phyloP scores from a whole-genome alignment of 2,888 invertebrate species.

The Philonicus albiceps region DNA sequence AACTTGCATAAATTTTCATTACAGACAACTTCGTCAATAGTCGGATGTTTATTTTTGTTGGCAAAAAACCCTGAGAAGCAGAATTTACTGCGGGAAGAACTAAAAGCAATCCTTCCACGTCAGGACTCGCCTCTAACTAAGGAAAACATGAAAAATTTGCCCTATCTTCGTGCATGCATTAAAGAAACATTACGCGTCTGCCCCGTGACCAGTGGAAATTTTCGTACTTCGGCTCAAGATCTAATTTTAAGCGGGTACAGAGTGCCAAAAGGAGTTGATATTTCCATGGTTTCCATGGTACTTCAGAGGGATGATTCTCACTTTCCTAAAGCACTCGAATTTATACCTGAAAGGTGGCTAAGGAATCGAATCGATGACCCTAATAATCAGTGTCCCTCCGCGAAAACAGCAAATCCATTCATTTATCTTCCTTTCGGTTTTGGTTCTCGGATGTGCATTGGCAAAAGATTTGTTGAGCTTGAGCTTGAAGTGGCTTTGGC shows the following conservation, averaged over 20 bases:
- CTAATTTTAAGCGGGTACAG: conserved; percentile 71
- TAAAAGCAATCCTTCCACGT: conserved; percentile 62
- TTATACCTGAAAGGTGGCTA: conserved; percentile 79
- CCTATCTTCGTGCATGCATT: conserved; percentile 76
- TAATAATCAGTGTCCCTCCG: conserved; percentile 36
- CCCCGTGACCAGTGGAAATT: conserved; percentile 69
- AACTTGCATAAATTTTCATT: neutral
- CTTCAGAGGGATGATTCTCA: conserved; percentile 71
- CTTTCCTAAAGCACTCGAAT: conserved; percentile 70
- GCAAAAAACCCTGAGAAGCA: conserved; percentile 72
- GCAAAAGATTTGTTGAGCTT: conserved; percentile 74
- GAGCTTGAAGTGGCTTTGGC: conserved; percentile 67
- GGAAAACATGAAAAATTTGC: conserved; percentile 63
- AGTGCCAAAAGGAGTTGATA: conserved; percentile 72
- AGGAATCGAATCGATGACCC: conserved; percentile 52
- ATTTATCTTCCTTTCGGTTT: conserved; percentile 72
- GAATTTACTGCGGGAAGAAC: conserved; percentile 69
- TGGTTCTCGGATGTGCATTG: conserved; percentile 73
- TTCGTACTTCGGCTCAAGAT: conserved; percentile 66
- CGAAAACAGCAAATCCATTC: conserved; percentile 53
- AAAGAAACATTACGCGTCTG: conserved; percentile 75
- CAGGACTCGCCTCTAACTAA: conserved; percentile 62
- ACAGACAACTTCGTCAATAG: conserved; percentile 63
- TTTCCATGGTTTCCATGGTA: conserved; percentile 75
- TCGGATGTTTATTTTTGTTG: conserved; percentile 68